Evolutionary conservation across 1,140 invertebrate genomes (phyloP).

Genomic region (Stratiolaelaps scimitus): DNA sequence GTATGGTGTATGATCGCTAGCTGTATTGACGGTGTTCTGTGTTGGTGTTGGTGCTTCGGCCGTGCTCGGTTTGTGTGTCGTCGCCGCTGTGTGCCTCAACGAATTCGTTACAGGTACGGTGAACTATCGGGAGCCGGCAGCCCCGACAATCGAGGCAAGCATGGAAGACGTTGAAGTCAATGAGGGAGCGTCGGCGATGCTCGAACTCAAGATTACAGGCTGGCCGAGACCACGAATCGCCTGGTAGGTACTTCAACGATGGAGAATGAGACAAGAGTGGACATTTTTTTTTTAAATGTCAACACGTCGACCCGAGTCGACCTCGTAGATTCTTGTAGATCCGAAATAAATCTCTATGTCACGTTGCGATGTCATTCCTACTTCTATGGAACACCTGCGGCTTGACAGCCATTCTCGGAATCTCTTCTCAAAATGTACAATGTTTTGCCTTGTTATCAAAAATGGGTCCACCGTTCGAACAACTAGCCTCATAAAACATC

Average conservation of each 20-base stretch:
- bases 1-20: too few relatives aligned
- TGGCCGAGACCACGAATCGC: conserved; percentile 82
- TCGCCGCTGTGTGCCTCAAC: conserved; percentile 28
- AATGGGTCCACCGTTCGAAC: too few relatives aligned
- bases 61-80: background rate
- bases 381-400: too few relatives aligned
- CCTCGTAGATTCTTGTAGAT: background rate
- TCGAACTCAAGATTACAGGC: conserved; percentile 81
- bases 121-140: conserved; percentile 65
- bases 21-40: too few relatives aligned
- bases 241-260: conserved; percentile 48
- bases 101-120: conserved; percentile 50
- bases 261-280: too few relatives aligned
- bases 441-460: conserved; percentile 28
- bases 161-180: conserved; percentile 61
- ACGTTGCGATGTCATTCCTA: background rate
- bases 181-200: conserved; percentile 77
- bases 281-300: too few relatives aligned
- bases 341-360: background rate
- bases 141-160: conserved; percentile 53
- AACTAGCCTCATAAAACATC: too few relatives aligned
- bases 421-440: conserved; percentile 6
- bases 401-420: too few relatives aligned
- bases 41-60: background rate
- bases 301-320: too few relatives aligned